Base-by-base conservation (phyloP, 2,888 invertebrate genomes). In the Laothoe populi region DNA sequence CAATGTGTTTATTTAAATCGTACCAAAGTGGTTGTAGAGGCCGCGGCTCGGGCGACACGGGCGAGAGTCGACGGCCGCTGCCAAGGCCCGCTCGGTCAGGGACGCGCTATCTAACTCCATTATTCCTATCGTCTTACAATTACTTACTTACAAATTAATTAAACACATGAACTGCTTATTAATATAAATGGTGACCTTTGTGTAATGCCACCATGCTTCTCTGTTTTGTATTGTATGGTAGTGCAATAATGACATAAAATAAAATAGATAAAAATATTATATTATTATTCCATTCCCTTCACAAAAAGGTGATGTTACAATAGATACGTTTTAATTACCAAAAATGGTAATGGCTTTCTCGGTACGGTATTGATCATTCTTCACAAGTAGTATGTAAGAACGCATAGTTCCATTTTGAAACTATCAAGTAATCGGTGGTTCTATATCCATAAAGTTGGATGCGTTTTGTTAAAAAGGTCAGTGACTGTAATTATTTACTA, bases 21-120 rank as follows among this genome's bases (percentile, higher is more conserved):
- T 35, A 53, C 31, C 31, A 31, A 70, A 71, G 70, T 69, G 64
- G 57, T 63, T 60, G 70, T 71, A 71, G 72, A 68, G 68, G 71
- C 64, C 64, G 60, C 38, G 63, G 65, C 68, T 67, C 66, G 64
- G 64, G 60, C 35, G 62, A 64, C 69, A 66, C 64, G 72, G 42
- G 69, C 65, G 67, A 66, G 80, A 82, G 88, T 89, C 89, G 88
- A 79, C 84, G 89, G 77, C 87, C 90, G 83, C 84, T 68, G 74
- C 83, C 91, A 90, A 90, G 91, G 91, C 84, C 87, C 79, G 77
- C 71, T 66, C 88, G 90, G 88, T 89, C 90, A 90, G 88, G 91
- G 90, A 84, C 91, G 82, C 79, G 74, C 74, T 81, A 82, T 87
- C 87, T 87, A 86, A 87, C 85, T 82, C 79, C 73, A 83, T 73